Evolutionary conservation across 2,113 vertebrate genomes (phyloP), one percentile per base, ranked within the genome.

Genomic region (Nycticorax nycticorax): DNA sequence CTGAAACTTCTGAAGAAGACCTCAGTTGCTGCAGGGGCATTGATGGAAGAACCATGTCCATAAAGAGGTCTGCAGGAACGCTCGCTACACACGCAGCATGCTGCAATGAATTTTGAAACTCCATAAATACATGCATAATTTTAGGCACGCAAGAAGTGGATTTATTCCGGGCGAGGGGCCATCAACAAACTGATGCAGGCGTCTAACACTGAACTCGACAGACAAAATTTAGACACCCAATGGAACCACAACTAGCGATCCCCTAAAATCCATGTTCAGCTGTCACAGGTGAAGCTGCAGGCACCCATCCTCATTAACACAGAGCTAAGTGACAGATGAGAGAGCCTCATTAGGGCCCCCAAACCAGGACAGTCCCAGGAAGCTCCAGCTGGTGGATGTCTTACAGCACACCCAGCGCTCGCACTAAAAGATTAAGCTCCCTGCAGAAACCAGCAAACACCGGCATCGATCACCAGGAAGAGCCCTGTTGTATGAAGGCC

Each of bases 51-150:
- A 24, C 48, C 27, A 23, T 24, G 22, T 16, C 45, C 63, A 18
- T 20, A 23, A 16, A 59, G n/a, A n/a, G 27, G 28, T 41, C 59
- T 32, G 26, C 41, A 47, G 63, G 33, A 75, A 39, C 1, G 0
- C 74, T 89, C 0, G 0, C 53, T n/a, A 1, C 3, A 11, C 14
- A 13, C 37, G 7, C 13, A 23, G 47, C 16, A 48, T 1, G 0
- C 79, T 74, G 32, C 60, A 68, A 8, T 39, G 52, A 33, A 39
- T 68, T 68, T 30, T 45, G 35, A 57, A 88, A 52, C 27, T 43
- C 59, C 24, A 5, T 30, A 53, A 76, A 62, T 17, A 56, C 6
- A 10, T 4, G 6, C 14, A 18, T 8, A 4, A 19, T 23, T 82
- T 88, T 20, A 78, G 35, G 74, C 19, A 18, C 2, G 2, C 35